These are phyloP conservation scores for Sinocyclocheilus rhinocerous DNA, from an alignment of 2,113 vertebrate genomes.

Conservation along the genomic window DNA sequence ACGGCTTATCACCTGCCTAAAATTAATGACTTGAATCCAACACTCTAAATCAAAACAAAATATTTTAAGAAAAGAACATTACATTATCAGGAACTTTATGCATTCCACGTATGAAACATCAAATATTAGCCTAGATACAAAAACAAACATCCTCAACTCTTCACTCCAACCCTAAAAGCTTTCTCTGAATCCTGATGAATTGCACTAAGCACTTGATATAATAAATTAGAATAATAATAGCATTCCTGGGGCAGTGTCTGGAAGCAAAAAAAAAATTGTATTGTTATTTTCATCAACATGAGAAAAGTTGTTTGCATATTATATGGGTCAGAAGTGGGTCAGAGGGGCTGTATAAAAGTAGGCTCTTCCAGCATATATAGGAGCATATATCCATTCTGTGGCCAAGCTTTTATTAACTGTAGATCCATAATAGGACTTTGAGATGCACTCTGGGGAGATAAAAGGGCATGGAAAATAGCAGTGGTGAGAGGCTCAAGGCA, in stretches of 20 bases:
- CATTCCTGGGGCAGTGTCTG: neutral
- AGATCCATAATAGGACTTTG: conserved; percentile 23
- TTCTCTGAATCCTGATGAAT: neutral
- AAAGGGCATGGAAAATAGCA: conserved; percentile 27
- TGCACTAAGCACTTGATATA: neutral
- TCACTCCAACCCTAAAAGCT: neutral
- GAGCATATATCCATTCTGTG: conserved; percentile 12
- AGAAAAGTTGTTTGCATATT: neutral
- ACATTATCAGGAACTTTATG: neutral
- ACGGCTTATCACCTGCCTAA: neutral
- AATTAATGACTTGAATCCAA: neutral
- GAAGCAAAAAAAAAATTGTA: neutral
- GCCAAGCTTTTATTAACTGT: conserved; percentile 46
- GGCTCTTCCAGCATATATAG: neutral
- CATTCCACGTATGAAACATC: neutral
- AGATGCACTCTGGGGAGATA: conserved; percentile 44
- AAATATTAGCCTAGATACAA: neutral
- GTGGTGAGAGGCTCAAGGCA: conserved; percentile 20
- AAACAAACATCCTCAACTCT: neutral
- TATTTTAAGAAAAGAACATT: neutral
- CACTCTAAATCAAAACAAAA: neutral
- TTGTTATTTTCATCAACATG: conserved; percentile 26
- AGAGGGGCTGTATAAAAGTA: conserved; percentile 3
- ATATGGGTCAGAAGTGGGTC: conserved; percentile 10
- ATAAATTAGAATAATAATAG: conserved; percentile 3